These are phyloP conservation scores for Ceratina australensis DNA, from an alignment of 1,140 invertebrate species.

Conservation along the genomic window DNA sequence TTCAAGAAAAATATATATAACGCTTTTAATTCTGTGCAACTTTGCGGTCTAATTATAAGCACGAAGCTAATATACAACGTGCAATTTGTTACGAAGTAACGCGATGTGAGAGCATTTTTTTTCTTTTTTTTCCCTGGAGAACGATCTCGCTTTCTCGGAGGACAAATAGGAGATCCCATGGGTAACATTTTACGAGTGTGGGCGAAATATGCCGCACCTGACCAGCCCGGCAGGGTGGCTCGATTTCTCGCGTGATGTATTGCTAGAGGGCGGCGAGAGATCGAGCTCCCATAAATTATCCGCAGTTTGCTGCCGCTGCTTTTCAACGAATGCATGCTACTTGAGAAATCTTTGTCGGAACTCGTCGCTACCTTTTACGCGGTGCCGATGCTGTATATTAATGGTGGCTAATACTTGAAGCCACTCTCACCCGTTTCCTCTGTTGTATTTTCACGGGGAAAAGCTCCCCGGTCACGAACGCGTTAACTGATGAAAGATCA, in stretches of 20 bases:
- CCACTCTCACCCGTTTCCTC: too few species aligned
- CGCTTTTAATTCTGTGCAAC: too few species aligned
- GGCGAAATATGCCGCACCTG: conserved; percentile 25
- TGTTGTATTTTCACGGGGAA: background rate
- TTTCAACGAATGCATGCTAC: conserved; percentile 28
- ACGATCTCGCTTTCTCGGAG: too few species aligned
- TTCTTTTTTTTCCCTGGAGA: too few species aligned
- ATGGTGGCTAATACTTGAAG: background rate
- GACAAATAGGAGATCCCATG: conserved; percentile 1
- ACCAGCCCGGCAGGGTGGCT: background rate
- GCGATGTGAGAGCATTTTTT: too few species aligned
- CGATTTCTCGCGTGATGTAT: conserved; percentile 26
- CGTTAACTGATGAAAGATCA: background rate
- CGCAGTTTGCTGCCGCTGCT: conserved; percentile 4
- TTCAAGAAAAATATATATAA: too few species aligned
- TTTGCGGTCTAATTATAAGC: too few species aligned
- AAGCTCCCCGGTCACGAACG: too few species aligned
- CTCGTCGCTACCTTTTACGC: background rate
- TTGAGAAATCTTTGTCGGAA: conserved; percentile 19
- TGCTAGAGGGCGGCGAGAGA: conserved; percentile 28
- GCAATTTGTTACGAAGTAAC: too few species aligned
- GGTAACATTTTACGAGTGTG: background rate
- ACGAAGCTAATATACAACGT: too few species aligned
- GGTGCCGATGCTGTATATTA: conserved; percentile 1
- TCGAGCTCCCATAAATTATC: conserved; percentile 50